Evolutionary conservation across 2,888 invertebrate species (phyloP), one percentile per base, ranked within the genome.

Genomic region (Melinopterus prodromus): DNA sequence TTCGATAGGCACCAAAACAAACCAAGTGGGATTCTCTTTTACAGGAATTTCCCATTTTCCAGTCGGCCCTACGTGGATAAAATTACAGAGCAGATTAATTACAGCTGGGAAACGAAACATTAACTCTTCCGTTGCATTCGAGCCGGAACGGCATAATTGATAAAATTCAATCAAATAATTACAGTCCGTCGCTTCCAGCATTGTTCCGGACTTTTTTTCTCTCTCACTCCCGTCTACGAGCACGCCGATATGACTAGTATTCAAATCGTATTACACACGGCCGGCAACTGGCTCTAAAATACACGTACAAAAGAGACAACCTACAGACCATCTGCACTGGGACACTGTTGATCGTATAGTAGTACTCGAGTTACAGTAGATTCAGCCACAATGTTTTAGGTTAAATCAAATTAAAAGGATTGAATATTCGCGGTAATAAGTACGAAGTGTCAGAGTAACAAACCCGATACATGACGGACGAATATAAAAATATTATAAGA

Each of bases 21-120:
- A 53, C 53, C 53, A 53, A 53, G 53, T 53, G 53, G 53, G 12
- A 53, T 53, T 53, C 53, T 53, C 7, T 53, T 53, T 53, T 53
- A 12, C 12, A 53, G 53, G 53, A 53, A 53, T 53, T 53, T 53
- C 53, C 53, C 53, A 53, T 74, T 16, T 35, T 74, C 35, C 74
- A n/a, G 35, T 74, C 37, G 0, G 35, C 26, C 26, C 26, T 37
- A 35, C 36, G 35, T 16, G 16, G 74, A 74, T 74, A 35, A 74
- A 74, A 74, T 74, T 74, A 74, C 16, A 74, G 74, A 37, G 35
- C 74, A n/a, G 36, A 74, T 74, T 74, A 74, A 74, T 74, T 74
- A 74, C 74, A 53, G 74, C 35, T n/a, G 26, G 37, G 36, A 35
- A 74, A n/a, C 74, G 74, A 36, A 74, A 74, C 74, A 37, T 35